Evolutionary conservation across 2,888 invertebrate genomes (phyloP).

Genomic region (Crepidodera aurea): DNA sequence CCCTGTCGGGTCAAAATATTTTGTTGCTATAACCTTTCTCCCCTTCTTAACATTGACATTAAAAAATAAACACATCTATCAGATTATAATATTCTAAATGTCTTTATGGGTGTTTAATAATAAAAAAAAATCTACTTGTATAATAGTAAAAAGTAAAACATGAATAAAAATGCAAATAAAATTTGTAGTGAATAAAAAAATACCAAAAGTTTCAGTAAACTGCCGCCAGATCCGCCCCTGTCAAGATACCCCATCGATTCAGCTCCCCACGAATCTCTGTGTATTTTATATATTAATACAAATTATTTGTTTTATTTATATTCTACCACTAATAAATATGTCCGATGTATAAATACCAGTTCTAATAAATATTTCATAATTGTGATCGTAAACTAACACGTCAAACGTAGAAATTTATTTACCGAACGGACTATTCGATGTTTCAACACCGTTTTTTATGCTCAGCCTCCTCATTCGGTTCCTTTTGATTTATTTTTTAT

Average conservation of each 20-base stretch:
- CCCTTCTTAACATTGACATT: too few species aligned
- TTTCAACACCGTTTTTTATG: conserved; percentile 46
- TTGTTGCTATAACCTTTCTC: too few species aligned
- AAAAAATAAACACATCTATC: too few species aligned
- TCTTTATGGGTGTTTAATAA: too few species aligned
- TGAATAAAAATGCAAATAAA: too few species aligned
- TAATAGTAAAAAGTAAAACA: too few species aligned
- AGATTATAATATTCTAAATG: too few species aligned
- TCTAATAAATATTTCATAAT: conserved; percentile 61
- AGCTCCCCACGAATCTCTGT: conserved; percentile 53
- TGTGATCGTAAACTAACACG: conserved; percentile 56
- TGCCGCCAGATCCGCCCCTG: too few species aligned
- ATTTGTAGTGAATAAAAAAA: too few species aligned
- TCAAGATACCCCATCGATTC: conserved; percentile 41
- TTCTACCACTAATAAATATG: conserved; percentile 61
- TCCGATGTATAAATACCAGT: conserved; percentile 56
- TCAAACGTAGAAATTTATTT: conserved; percentile 50
- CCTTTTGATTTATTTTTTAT: conserved; percentile 35
- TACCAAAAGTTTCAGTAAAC: too few species aligned
- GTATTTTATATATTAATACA: conserved; percentile 53
- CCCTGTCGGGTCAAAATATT: too few species aligned
- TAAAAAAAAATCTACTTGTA: too few species aligned
- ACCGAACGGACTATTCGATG: conserved; percentile 45
- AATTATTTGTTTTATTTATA: conserved; percentile 59
- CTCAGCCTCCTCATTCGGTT: conserved; percentile 31